These are phyloP conservation scores for Lipophrys pholis DNA, from an alignment of 2,113 vertebrate species.

Conservation along the genomic window DNA sequence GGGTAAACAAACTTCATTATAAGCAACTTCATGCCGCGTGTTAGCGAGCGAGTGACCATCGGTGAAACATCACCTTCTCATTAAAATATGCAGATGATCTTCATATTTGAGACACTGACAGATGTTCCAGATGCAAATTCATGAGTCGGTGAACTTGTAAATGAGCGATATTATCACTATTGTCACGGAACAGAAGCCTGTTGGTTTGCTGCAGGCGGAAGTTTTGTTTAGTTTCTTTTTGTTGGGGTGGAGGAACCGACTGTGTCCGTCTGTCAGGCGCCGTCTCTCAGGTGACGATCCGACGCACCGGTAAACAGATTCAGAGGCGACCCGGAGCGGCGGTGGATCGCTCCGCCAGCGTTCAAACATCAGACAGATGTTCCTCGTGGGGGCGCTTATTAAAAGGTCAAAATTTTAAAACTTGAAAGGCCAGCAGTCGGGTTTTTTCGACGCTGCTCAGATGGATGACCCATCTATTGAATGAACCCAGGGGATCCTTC, in stretches of 20 bases:
- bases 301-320: conserved; percentile 4
- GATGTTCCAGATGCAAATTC: conserved; percentile 59
- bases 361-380: conserved; percentile 39
- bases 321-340: background rate
- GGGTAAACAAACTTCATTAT: background rate
- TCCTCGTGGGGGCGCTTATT: conserved; percentile 27
- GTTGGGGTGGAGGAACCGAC: background rate
- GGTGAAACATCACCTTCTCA: conserved; percentile 35
- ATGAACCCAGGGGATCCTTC: conserved; percentile 6
- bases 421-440: conserved; percentile 45
- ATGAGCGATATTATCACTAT: conserved; percentile 44
- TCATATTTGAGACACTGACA: conserved; percentile 42
- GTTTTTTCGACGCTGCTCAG: conserved; percentile 18
- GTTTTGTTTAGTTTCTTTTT: background rate
- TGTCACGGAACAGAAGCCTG: conserved; percentile 26
- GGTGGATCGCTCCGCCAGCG: conserved; percentile 25
- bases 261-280: background rate
- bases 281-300: conserved; percentile 10
- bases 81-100: conserved; percentile 59
- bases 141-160: conserved; percentile 53
- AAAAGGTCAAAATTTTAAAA: conserved; percentile 65
- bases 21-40: background rate
- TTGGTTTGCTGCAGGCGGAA: background rate
- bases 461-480: conserved; percentile 29
- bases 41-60: conserved; percentile 1